Percentiles rank a stretch among this genome's conserved stretches.
These are phyloP conservation scores for Fulica atra DNA, from an alignment of 2,113 vertebrate genomes.

Conservation along the genomic window DNA sequence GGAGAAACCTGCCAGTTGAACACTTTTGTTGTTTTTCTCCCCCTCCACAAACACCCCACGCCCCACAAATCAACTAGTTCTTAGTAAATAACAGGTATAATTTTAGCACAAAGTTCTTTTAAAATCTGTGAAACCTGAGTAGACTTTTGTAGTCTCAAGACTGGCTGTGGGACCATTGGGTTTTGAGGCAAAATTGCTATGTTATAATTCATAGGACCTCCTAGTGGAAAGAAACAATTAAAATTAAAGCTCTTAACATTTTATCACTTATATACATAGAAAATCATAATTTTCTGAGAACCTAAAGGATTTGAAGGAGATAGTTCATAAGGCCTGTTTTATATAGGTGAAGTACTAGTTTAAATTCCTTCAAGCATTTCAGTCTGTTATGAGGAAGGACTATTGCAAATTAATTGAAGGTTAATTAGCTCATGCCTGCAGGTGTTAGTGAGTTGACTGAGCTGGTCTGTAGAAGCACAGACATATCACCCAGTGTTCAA, in stretches of 20 bases:
- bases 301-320: background rate
- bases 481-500: background rate
- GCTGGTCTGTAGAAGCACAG: conserved; percentile 35
- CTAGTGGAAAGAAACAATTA: background rate
- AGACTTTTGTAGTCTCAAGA: background rate
- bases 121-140: background rate
- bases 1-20: background rate
- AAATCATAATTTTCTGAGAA: background rate
- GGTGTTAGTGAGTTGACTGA: conserved; percentile 43
- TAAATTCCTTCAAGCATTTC: conserved; percentile 43
- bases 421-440: conserved; percentile 58
- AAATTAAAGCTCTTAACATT: background rate
- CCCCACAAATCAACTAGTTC: background rate
- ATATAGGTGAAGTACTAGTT: background rate
- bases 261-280: background rate
- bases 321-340: background rate
- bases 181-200: background rate
- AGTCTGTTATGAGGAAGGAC: conserved; percentile 1
- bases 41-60: background rate
- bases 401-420: conserved; percentile 36
- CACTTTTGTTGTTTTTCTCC: background rate
- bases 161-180: background rate
- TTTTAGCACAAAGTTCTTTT: background rate
- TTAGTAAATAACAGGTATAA: background rate
- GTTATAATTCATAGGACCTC: background rate